A percentile compares a stretch with the other conserved stretches of the same genome.
Evolutionary conservation across 2,888 invertebrate genomes (phyloP).

Genomic region (Desoria tigrina): DNA sequence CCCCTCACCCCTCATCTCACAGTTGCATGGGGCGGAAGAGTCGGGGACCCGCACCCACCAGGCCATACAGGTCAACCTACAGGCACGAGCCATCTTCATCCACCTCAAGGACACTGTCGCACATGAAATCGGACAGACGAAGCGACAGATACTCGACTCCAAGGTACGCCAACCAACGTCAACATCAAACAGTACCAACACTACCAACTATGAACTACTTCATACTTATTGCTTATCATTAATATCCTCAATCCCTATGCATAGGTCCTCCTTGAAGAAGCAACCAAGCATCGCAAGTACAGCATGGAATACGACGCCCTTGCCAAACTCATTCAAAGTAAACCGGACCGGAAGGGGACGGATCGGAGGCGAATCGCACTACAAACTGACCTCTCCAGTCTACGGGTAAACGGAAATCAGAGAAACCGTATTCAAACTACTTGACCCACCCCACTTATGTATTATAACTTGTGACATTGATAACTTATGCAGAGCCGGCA

Average conservation of each 20-base stretch:
- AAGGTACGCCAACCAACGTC: too few species aligned
- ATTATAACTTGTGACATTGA: background rate
- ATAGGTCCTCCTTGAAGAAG: conserved; percentile 52
- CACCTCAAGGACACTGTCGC: conserved; percentile 74
- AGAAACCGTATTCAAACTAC: background rate
- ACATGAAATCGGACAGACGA: conserved; percentile 75
- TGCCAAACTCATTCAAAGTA: conserved; percentile 85
- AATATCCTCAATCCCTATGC: too few species aligned
- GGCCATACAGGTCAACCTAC: conserved; percentile 77
- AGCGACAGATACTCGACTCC: conserved; percentile 76
- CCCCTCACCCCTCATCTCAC: too few species aligned
- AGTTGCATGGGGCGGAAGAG: conserved; percentile 84
- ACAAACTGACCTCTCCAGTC: conserved; percentile 70
- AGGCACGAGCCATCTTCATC: conserved; percentile 80
- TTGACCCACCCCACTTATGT: background rate
- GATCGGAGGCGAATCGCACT: conserved; percentile 68
- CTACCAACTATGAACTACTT: too few species aligned
- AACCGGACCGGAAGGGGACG: conserved; percentile 83
- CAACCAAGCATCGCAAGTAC: conserved; percentile 66
- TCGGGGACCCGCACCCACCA: conserved; percentile 80
- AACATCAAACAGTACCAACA: too few species aligned
- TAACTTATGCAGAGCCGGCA: conserved; percentile 64
- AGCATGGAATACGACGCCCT: conserved; percentile 89
- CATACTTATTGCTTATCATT: too few species aligned
- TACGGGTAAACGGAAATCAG: conserved; percentile 61